Conservation (phyloP, 1,140 invertebrate species). For the Ectropis grisescens region DNA sequence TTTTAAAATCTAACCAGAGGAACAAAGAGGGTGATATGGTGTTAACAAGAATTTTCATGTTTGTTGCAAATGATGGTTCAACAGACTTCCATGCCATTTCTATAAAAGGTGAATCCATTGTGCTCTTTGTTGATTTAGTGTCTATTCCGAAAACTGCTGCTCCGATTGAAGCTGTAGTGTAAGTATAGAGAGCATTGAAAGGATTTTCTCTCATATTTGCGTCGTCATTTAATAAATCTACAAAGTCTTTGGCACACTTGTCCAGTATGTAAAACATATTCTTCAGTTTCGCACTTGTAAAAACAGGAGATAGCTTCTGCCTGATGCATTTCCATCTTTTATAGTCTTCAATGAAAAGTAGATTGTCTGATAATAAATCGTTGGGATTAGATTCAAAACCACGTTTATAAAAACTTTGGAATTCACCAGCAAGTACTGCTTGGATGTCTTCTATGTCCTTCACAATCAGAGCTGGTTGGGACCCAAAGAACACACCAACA, state of each 20-base stretch:
- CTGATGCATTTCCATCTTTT: conserved; percentile 48
- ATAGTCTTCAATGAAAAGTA: conserved; percentile 46
- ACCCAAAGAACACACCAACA: conserved; percentile 17
- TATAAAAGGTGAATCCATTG: conserved; percentile 23
- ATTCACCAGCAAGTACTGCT: conserved; percentile 64
- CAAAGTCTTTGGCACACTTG: conserved; percentile 25
- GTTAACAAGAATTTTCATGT: conserved; percentile 12
- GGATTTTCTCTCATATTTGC: conserved; percentile 13
- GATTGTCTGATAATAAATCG: conserved; percentile 44
- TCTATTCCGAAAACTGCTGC: conserved; percentile 28
- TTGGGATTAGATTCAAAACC: conserved; percentile 29
- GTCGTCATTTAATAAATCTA: conserved; percentile 15
- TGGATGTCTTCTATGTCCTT: conserved; percentile 67
- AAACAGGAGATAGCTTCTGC: conserved; percentile 40
- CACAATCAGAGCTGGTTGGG: conserved; percentile 20
- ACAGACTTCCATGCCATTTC: conserved; percentile 18
- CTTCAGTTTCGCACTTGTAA: conserved; percentile 55
- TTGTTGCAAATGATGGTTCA: conserved; percentile 7
- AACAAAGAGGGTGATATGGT: conserved; percentile 11
- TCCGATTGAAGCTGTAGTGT: conserved; percentile 20
- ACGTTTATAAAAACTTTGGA: conserved; percentile 51
- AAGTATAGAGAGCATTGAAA: conserved; percentile 20
- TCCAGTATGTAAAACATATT: conserved; percentile 54
- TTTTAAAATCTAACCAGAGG: conserved; percentile 14
- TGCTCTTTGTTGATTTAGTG: conserved; percentile 9